These are phyloP conservation scores for Arctia plantaginis DNA, from an alignment of 2,888 invertebrate species.

Conservation along the genomic window DNA sequence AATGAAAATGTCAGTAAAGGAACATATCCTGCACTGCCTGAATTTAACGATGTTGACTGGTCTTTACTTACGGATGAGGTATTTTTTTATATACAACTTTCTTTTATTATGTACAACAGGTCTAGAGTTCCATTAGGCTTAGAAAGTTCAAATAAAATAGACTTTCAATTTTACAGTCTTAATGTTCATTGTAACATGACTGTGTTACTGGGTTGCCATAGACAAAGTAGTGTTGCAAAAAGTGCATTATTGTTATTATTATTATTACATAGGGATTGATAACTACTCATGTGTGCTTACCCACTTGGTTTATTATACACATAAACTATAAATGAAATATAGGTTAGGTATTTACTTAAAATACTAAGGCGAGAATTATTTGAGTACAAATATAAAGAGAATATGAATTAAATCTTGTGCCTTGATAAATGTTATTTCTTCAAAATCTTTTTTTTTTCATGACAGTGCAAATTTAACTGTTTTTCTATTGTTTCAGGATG, in stretches of 20 bases:
- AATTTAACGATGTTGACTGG: slow-evolving; percentile 87
- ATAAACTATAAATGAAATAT: neutral
- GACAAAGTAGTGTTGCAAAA: neutral
- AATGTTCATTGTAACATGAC: neutral
- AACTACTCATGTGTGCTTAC: neutral
- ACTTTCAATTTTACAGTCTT: neutral
- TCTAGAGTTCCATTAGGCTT: neutral
- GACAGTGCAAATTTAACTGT: neutral
- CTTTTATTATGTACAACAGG: neutral
- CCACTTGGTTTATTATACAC: neutral
- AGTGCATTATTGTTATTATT: too few relatives aligned
- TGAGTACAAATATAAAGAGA: too few relatives aligned
- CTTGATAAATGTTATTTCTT: too few relatives aligned
- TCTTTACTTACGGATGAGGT: slow-evolving; percentile 89
- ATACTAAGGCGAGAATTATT: too few relatives aligned
- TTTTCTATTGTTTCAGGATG: slow-evolving; percentile 86
- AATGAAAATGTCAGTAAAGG: slow-evolving; percentile 84
- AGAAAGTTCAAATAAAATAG: neutral
- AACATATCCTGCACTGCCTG: slow-evolving; percentile 87
- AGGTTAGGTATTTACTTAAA: too few relatives aligned
- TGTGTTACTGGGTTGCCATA: neutral
- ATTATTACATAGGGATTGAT: neutral
- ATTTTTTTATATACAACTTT: slow-evolving; percentile 36
- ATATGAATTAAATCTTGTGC: too few relatives aligned
- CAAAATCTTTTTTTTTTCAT: too few relatives aligned